Evolutionary conservation across 2,888 invertebrate species (phyloP).

Genomic region (Meteorus cinctellus): DNA sequence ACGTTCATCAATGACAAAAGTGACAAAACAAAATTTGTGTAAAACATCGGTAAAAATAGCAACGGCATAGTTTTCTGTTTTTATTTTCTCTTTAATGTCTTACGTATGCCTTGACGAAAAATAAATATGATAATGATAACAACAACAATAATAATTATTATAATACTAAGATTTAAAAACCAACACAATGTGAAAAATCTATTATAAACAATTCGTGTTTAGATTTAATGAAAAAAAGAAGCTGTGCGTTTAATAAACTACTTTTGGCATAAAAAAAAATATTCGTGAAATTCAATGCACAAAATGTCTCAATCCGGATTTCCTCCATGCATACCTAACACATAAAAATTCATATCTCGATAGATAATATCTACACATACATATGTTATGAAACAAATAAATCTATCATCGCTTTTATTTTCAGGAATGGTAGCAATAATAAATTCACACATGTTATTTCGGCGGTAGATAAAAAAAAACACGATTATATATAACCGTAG

Average conservation of each 20-base stretch:
- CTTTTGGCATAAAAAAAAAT: slow-evolving; percentile 39
- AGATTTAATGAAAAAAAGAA: slow-evolving; percentile 38
- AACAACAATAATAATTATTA: not conserved
- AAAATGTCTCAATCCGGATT: slow-evolving; percentile 1
- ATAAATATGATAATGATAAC: not conserved
- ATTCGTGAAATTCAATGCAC: not conserved
- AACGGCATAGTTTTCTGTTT: not conserved
- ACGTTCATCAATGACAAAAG: not conserved
- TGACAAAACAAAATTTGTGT: slow-evolving; percentile 17
- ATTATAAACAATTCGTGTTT: slow-evolving; percentile 27
- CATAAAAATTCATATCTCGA: not conserved
- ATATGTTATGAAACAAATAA: not conserved
- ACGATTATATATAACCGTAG: not conserved
- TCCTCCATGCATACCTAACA: not conserved
- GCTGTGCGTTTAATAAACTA: slow-evolving; percentile 51
- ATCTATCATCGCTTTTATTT: not conserved
- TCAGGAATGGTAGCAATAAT: slow-evolving; percentile 3
- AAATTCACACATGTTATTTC: not conserved
- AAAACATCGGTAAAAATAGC: not conserved
- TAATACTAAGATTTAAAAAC: slow-evolving; percentile 3
- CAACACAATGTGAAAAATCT: slow-evolving; percentile 15
- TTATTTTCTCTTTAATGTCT: slow-evolving; percentile 1
- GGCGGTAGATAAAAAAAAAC: slow-evolving; percentile 1
- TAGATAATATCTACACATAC: no score
- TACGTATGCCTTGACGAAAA: not conserved